Conservation (phyloP, 2,797 vertebrate species). For the Mycteria americana region DNA sequence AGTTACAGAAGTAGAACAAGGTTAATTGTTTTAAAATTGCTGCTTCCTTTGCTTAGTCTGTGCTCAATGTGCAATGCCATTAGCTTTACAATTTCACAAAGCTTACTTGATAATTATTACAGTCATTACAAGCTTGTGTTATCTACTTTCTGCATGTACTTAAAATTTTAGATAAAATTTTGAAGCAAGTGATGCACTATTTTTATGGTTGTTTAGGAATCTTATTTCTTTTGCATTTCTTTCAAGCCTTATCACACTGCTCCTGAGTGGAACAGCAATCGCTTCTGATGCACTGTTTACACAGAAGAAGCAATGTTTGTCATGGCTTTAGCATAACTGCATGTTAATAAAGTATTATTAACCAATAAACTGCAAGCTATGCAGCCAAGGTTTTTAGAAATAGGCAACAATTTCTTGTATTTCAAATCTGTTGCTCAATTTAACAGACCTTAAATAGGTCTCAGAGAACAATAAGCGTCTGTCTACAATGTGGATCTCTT, state of each 20-base stretch:
- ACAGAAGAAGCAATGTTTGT: not conserved
- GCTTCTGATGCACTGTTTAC: not conserved
- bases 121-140: not conserved
- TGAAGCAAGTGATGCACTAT: not conserved
- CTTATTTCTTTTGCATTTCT: not conserved
- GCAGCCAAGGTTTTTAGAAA: not conserved
- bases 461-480: not conserved
- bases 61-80: not conserved
- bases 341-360: not conserved
- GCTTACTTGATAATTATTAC: not conserved
- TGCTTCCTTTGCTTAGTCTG: not conserved
- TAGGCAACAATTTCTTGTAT: not conserved
- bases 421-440: not conserved
- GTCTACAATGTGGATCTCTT: not conserved
- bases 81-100: not conserved
- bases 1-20: conserved; percentile 5
- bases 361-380: not conserved
- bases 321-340: not conserved
- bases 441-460: not conserved
- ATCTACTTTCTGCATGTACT: not conserved
- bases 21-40: conserved; percentile 45
- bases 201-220: not conserved
- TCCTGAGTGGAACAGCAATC: not conserved
- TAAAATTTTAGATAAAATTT: not conserved
- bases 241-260: not conserved